Percentiles rank a stretch among this genome's conserved stretches.
phyloP scores from a whole-genome alignment of 2,888 invertebrate species.

The Byasa hedistus region DNA sequence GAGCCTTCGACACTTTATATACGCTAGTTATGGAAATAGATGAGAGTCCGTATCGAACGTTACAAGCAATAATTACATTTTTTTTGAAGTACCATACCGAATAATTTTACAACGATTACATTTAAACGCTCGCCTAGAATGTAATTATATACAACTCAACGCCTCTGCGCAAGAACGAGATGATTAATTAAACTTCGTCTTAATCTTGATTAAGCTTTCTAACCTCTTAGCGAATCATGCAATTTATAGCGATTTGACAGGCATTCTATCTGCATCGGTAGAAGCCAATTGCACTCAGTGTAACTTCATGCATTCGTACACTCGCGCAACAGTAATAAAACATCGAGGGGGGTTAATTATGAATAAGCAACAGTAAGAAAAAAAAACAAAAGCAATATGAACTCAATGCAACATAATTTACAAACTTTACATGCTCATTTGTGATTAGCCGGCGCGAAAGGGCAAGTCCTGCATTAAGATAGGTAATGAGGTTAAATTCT shows the following conservation, averaged over 20 bases:
- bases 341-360: slow-evolving; percentile 78
- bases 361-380: slow-evolving; percentile 72
- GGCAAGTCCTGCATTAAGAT: slow-evolving; percentile 80
- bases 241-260: slow-evolving; percentile 4
- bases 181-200: slow-evolving; percentile 1
- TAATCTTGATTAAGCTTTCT: slow-evolving; percentile 1
- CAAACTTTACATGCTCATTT: slow-evolving; percentile 79
- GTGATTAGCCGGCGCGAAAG: slow-evolving; percentile 80
- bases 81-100: slow-evolving; percentile 5
- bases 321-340: slow-evolving; percentile 76
- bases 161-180: not conserved
- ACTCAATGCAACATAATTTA: slow-evolving; percentile 79
- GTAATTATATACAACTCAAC: not conserved
- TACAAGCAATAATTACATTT: slow-evolving; percentile 31
- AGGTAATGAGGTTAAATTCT: slow-evolving; percentile 79
- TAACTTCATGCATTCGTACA: slow-evolving; percentile 60
- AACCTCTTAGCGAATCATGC: slow-evolving; percentile 1
- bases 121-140: not conserved
- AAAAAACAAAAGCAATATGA: slow-evolving; percentile 69
- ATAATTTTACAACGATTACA: slow-evolving; percentile 4
- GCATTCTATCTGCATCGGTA: slow-evolving; percentile 12
- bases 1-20: slow-evolving; percentile 74
- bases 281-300: slow-evolving; percentile 52
- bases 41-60: slow-evolving; percentile 43
- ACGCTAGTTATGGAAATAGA: slow-evolving; percentile 58